Evolutionary conservation across 2,888 invertebrate genomes (phyloP).

Genomic region (Patella pellucida): DNA sequence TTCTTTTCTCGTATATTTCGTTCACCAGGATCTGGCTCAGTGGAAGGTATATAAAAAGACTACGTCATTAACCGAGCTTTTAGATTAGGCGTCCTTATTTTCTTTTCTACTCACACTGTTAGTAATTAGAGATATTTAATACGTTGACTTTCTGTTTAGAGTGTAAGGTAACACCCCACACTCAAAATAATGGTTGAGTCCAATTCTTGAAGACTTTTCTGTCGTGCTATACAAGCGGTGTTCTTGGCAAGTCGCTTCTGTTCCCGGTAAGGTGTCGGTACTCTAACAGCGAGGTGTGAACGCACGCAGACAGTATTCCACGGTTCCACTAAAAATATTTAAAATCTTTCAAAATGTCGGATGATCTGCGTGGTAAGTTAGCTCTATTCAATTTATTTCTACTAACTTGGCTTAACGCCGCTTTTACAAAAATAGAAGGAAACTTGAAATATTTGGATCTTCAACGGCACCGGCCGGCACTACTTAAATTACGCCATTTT

Average conservation of each 20-base stretch:
- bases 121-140: no score
- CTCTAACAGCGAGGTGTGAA: not conserved
- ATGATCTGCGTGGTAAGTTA: constrained; percentile 6
- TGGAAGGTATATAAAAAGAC: no score
- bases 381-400: not conserved
- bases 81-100: no score
- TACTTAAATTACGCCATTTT: no score
- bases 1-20: no score
- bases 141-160: no score
- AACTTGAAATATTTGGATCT: no score
- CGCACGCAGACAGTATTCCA: not conserved
- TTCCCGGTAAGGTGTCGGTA: not conserved
- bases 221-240: not conserved
- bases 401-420: not conserved
- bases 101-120: no score
- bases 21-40: no score
- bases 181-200: constrained; percentile 11
- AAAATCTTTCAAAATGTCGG: constrained; percentile 4
- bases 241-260: not conserved
- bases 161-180: not conserved
- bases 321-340: not conserved
- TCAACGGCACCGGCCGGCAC: no score
- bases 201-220: not conserved
- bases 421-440: no score
- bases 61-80: no score